These are phyloP conservation scores for Nebria salina DNA, from an alignment of 2,888 invertebrate species.

Conservation along the genomic window DNA sequence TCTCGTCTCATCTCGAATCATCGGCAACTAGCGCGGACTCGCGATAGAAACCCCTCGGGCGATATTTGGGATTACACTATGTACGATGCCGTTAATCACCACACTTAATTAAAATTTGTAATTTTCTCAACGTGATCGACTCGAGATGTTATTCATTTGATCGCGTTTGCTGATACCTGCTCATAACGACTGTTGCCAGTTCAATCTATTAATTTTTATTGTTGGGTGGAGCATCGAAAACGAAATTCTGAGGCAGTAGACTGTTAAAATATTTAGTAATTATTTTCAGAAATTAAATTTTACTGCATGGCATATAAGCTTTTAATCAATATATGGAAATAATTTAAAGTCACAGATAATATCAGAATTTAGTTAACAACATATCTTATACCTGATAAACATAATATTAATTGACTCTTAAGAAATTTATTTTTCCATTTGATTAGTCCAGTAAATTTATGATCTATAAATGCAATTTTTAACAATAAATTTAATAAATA, in stretches of 20 bases:
- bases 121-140: slow-evolving; percentile 10
- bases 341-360: too few species aligned
- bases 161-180: not conserved
- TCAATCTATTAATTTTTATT: not conserved
- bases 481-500: too few species aligned
- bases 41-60: not conserved
- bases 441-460: too few species aligned
- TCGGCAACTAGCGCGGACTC: not conserved
- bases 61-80: slow-evolving; percentile 17
- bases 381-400: too few species aligned
- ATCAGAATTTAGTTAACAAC: too few species aligned
- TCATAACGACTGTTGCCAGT: not conserved
- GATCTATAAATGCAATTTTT: too few species aligned
- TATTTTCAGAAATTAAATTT: not conserved
- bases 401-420: too few species aligned
- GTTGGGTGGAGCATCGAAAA: not conserved
- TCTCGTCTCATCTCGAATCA: not conserved
- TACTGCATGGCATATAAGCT: not conserved
- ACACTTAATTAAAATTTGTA: slow-evolving; percentile 17
- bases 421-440: too few species aligned
- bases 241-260: not conserved
- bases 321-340: too few species aligned
- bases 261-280: slow-evolving; percentile 1
- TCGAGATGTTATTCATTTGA: slow-evolving; percentile 13
- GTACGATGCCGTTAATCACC: slow-evolving; percentile 16